These are phyloP conservation scores for Cricetomys ansorgei DNA, from an alignment of 2,113 vertebrate genomes.

Conservation along the genomic window DNA sequence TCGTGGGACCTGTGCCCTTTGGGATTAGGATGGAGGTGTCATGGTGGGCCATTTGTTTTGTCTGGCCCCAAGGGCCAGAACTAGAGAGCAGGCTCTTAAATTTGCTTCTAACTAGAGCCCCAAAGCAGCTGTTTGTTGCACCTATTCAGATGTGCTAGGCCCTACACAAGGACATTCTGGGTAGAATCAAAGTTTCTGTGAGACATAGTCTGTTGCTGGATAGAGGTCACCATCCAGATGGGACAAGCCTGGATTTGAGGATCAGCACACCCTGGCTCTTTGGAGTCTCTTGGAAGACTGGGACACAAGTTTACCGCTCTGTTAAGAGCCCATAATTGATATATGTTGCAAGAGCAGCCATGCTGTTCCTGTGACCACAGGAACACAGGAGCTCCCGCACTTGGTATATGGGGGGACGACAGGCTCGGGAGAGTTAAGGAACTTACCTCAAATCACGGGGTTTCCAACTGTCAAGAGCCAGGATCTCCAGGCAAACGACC, in stretches of 20 bases:
- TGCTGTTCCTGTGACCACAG: background rate
- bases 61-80: background rate
- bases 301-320: background rate
- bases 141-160: background rate
- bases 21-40: background rate
- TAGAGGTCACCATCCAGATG: background rate
- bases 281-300: background rate
- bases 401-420: background rate
- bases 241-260: background rate
- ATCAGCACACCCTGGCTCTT: rapidly evolving
- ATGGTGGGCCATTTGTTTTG: rapidly evolving
- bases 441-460: constrained; percentile 8
- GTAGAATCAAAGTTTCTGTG: background rate
- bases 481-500: background rate
- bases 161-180: background rate
- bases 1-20: background rate
- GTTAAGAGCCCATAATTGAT: background rate
- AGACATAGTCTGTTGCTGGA: background rate
- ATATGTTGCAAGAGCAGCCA: background rate
- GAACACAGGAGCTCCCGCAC: background rate
- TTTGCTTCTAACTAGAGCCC: background rate
- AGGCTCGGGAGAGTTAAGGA: constrained; percentile 10
- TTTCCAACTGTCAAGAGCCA: background rate
- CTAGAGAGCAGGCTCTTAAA: background rate
- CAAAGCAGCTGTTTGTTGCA: background rate